These are phyloP conservation scores for Oceanites oceanicus DNA, from an alignment of 2,113 vertebrate species.

Conservation along the genomic window DNA sequence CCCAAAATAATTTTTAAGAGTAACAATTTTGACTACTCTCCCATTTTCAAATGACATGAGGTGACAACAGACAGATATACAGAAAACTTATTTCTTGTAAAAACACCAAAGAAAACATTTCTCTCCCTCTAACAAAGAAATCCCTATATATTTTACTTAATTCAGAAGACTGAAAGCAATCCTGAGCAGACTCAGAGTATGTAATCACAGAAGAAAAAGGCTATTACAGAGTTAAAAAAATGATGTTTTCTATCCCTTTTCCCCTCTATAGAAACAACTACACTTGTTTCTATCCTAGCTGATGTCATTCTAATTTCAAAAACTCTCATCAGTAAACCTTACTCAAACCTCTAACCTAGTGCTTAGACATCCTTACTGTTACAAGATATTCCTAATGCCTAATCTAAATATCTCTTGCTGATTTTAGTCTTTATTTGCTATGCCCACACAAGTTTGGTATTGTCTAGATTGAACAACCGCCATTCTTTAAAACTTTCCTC, in stretches of 20 bases:
- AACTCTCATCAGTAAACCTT: background rate
- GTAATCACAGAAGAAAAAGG: background rate
- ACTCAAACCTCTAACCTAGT: background rate
- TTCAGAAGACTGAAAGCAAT: background rate
- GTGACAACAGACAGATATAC: background rate
- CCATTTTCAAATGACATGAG: background rate
- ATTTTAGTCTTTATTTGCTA: constrained; percentile 26
- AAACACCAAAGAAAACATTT: background rate
- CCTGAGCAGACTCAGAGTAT: background rate
- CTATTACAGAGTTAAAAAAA: background rate
- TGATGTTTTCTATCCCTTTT: background rate
- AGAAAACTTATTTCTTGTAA: background rate
- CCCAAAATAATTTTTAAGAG: background rate
- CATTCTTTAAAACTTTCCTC: background rate
- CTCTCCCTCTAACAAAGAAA: background rate
- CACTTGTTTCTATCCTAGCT: background rate
- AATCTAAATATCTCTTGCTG: background rate
- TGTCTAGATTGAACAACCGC: background rate
- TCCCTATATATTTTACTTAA: background rate
- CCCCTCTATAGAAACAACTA: background rate
- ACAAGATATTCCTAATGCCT: background rate
- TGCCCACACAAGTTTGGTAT: background rate
- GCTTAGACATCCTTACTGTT: background rate
- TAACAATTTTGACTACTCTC: background rate
- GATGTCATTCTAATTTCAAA: background rate